These are phyloP conservation scores for Hirtodrosophila cameraria DNA, from an alignment of 2,888 invertebrate genomes.

Conservation along the genomic window DNA sequence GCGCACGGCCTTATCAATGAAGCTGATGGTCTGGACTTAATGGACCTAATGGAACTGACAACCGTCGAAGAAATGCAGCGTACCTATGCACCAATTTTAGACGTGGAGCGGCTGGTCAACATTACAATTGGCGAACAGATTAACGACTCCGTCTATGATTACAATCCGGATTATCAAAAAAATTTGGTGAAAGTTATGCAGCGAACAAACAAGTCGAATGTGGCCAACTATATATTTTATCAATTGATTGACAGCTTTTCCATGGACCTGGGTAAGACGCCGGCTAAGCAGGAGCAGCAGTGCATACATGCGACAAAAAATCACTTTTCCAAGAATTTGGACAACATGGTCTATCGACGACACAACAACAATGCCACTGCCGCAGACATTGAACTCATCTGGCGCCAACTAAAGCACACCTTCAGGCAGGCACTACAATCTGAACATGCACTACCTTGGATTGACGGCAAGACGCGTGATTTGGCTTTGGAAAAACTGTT, in stretches of 20 bases:
- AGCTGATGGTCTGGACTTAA: slow-evolving; percentile 41
- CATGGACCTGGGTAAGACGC: slow-evolving; percentile 34
- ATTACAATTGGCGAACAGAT: slow-evolving; percentile 62
- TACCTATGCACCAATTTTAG: slow-evolving; percentile 61
- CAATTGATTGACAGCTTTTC: slow-evolving; percentile 66
- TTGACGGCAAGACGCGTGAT: slow-evolving; percentile 51
- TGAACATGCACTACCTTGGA: slow-evolving; percentile 62
- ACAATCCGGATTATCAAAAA: slow-evolving; percentile 55
- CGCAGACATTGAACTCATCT: slow-evolving; percentile 71
- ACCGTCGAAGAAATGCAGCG: slow-evolving; percentile 58
- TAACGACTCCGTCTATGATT: slow-evolving; percentile 65
- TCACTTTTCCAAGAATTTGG: slow-evolving; percentile 77
- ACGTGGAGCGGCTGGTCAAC: slow-evolving; percentile 67
- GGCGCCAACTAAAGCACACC: slow-evolving; percentile 72
- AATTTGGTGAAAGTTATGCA: slow-evolving; percentile 64
- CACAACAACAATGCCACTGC: slow-evolving; percentile 66
- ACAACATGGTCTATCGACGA: slow-evolving; percentile 78
- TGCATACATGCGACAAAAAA: slow-evolving; percentile 67
- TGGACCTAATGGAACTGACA: slow-evolving; percentile 41
- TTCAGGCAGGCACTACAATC: slow-evolving; percentile 65
- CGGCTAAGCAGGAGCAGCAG: slow-evolving; percentile 27
- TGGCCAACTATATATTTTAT: slow-evolving; percentile 82
- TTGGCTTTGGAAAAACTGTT: slow-evolving; percentile 69
- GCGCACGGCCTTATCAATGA: slow-evolving; percentile 72
- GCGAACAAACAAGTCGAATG: slow-evolving; percentile 48